Conservation (phyloP, 2,113 vertebrate species). For the Psittacus erithacus region DNA sequence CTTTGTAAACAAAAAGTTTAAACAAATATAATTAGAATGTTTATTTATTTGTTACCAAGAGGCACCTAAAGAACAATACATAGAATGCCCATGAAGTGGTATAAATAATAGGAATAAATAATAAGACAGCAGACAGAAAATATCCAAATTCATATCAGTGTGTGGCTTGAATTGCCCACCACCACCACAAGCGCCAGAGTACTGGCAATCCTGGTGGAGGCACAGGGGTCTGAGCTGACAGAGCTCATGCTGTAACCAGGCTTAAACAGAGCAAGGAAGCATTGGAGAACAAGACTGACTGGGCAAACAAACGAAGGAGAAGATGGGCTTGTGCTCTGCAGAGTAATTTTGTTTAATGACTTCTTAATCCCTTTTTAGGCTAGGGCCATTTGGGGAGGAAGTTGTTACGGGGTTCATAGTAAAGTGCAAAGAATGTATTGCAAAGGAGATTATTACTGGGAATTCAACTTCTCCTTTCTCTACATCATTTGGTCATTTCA, state of each 20-base stretch:
- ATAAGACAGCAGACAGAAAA: neutral
- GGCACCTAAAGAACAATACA: neutral
- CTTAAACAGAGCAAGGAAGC: neutral
- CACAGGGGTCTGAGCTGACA: neutral
- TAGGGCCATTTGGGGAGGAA: neutral
- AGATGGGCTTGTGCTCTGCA: neutral
- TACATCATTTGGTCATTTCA: neutral
- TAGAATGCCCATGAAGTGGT: neutral
- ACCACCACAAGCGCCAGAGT: accelerated
- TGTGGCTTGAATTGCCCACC: neutral
- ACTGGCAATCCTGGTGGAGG: accelerated
- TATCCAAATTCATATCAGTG: neutral
- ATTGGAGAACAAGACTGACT: neutral
- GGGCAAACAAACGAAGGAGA: neutral
- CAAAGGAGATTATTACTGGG: neutral
- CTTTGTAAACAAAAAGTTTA: neutral
- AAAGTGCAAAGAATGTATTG: neutral
- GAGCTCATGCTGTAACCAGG: accelerated
- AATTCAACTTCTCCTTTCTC: neutral
- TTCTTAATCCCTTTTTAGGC: neutral
- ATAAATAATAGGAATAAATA: neutral
- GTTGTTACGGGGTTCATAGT: neutral
- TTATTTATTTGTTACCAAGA: neutral
- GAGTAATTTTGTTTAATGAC: neutral
- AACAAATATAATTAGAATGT: neutral